Conservation (phyloP, 2,797 vertebrate species). For the Esox masquinongy region DNA sequence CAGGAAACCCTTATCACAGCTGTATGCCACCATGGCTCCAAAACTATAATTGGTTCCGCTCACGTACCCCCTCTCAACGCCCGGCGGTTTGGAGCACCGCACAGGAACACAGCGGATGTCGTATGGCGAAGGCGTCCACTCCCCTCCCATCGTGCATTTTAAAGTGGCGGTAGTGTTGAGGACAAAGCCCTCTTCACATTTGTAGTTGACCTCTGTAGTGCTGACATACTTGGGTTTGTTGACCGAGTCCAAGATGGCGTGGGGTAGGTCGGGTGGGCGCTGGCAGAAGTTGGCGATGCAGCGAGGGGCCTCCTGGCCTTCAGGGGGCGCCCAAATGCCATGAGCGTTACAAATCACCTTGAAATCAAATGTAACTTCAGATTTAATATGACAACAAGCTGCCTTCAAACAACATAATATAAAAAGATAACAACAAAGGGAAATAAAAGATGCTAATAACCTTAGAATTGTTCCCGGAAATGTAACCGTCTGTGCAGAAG, state of each 20-base stretch:
- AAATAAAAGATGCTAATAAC: background rate
- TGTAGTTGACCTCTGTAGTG: conserved; percentile 88
- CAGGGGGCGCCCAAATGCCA: conserved; percentile 89
- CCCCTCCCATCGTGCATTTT: conserved; percentile 87
- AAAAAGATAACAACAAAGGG: background rate
- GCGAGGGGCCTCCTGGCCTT: conserved; percentile 77
- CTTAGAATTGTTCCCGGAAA: conserved; percentile 85
- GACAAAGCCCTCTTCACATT: conserved; percentile 94
- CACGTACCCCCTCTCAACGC: conserved; percentile 85
- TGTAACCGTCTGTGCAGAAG: conserved; percentile 93
- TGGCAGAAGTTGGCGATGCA: conserved; percentile 96
- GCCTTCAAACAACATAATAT: background rate
- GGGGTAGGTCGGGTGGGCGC: conserved; percentile 80
- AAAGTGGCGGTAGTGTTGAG: conserved; percentile 89
- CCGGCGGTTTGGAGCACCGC: conserved; percentile 87
- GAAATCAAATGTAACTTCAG: background rate
- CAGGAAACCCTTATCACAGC: conserved; percentile 90
- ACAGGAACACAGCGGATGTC: conserved; percentile 89
- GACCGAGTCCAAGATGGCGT: conserved; percentile 89
- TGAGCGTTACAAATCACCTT: conserved; percentile 86
- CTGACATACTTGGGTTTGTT: conserved; percentile 88
- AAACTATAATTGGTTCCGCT: conserved; percentile 93
- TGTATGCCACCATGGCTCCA: conserved; percentile 93
- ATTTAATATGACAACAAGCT: background rate
- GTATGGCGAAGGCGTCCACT: conserved; percentile 86